Evolutionary conservation across 2,888 invertebrate genomes (phyloP), one percentile per base, ranked within the genome.

Genomic region (Eupithecia abbreviata): DNA sequence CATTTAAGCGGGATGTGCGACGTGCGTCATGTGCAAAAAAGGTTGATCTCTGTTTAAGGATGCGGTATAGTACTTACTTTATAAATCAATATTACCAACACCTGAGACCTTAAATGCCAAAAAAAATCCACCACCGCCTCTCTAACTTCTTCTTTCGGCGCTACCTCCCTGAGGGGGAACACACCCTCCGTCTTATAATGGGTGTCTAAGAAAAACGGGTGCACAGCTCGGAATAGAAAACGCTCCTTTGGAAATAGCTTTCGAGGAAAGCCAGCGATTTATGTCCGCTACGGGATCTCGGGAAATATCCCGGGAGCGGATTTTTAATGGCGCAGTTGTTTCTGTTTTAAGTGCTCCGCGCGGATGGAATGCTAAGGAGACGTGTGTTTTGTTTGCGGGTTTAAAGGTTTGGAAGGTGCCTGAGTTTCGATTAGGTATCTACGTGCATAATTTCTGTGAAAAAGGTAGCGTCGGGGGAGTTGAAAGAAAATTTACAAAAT

Each of bases 221-320:
- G 94, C 92, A 90, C 93, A 90, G 91, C 87, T 89, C 92, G 92
- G 95, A 95, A 95, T 95, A 95, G 95, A 95, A 95, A 95, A 94
- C 88, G 95, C 93, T 93, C 91, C 91, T 94, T 94, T 93, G 92
- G 91, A 93, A 95, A 94, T 93, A 91, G 95, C 93, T 94, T 94
- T 91, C 93, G 94, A 90, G 93, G 94, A 95, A 95, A 95, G 95
- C 95, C 92, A 87, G 87, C 91, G 95, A 95, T 95, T 95, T 95
- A 95, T 94, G 90, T 89, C 87, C 84, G 91, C 91, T 93, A 95
- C 95, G 94, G 93, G 94, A 92, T 92, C 90, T 90, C 90, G 90
- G 94, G 91, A 93, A 94, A 93, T 93, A 93, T 93, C 94, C 93
- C 89, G 90, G 47, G 92, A 93, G 94, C 93, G 93, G 89, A 94